Percentiles rank a stretch among this genome's conserved stretches.
Evolutionary conservation across 2,113 vertebrate genomes (phyloP).

Genomic region (Pandion haliaetus): DNA sequence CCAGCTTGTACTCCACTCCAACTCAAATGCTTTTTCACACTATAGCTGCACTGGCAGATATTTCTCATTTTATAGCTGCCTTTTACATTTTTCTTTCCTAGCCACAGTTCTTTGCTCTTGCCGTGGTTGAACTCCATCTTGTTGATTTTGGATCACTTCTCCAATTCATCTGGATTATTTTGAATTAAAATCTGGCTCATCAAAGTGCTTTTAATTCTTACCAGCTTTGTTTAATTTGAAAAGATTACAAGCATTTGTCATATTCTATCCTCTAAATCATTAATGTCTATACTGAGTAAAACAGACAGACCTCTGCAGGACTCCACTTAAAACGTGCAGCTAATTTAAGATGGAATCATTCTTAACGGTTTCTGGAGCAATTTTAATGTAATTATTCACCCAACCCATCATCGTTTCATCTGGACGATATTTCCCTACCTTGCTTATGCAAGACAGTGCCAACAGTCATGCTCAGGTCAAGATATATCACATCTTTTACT

Average conservation of each 20-base stretch:
- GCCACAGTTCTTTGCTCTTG: not conserved
- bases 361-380: not conserved
- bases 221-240: not conserved
- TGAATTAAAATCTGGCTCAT: not conserved
- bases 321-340: not conserved
- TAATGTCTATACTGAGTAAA: not conserved
- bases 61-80: not conserved
- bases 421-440: not conserved
- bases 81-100: not conserved
- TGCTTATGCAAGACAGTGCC: not conserved
- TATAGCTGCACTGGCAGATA: constrained; percentile 13
- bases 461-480: not conserved
- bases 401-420: not conserved
- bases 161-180: not conserved
- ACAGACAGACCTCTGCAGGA: not conserved
- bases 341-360: not conserved
- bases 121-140: not conserved
- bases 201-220: not conserved
- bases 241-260: not conserved
- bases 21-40: not conserved
- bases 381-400: not conserved
- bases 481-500: not conserved
- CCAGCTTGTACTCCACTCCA: not conserved
- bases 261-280: not conserved
- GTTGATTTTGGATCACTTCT: not conserved